Evolutionary conservation across 2,797 vertebrate genomes (phyloP).

Genomic region (Bovichtus diacanthus): DNA sequence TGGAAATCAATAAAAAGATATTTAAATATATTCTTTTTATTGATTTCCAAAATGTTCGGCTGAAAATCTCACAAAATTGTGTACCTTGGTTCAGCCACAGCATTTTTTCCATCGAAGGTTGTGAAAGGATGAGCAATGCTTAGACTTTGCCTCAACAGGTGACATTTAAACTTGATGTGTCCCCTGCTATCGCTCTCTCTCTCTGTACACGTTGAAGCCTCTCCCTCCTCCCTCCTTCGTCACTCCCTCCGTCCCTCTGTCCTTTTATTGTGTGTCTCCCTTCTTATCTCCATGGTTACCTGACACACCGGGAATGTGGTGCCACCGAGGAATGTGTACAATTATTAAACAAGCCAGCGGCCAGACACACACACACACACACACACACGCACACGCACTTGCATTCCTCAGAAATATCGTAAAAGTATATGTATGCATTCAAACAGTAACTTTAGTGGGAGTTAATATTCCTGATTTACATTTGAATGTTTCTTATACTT

Average conservation of each 20-base stretch:
- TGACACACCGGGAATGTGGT: conserved; percentile 72
- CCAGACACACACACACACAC: conserved; percentile 38
- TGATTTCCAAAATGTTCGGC: too few species aligned
- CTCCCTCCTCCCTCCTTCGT: background rate
- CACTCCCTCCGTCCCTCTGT: conserved; percentile 19
- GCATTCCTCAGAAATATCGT: conserved; percentile 32
- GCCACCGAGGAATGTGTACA: conserved; percentile 78
- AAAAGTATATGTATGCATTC: background rate
- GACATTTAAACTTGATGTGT: background rate
- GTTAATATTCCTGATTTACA: background rate
- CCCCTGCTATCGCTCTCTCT: background rate
- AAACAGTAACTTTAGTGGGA: background rate
- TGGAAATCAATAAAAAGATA: too few species aligned
- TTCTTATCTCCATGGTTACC: conserved; percentile 76
- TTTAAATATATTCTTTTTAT: too few species aligned
- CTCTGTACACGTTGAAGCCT: background rate
- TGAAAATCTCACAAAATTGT: too few species aligned
- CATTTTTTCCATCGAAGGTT: background rate
- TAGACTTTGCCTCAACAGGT: background rate
- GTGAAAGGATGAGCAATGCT: background rate
- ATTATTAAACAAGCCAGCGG: conserved; percentile 79
- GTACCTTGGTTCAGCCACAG: background rate
- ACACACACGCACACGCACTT: conserved; percentile 36
- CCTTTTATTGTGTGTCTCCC: conserved; percentile 48
- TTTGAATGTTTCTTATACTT: background rate